A percentile compares a stretch with the other conserved stretches of the same genome.
These are phyloP conservation scores for Drosophila aldrichi DNA, from an alignment of 2,888 invertebrate species.

Conservation along the genomic window DNA sequence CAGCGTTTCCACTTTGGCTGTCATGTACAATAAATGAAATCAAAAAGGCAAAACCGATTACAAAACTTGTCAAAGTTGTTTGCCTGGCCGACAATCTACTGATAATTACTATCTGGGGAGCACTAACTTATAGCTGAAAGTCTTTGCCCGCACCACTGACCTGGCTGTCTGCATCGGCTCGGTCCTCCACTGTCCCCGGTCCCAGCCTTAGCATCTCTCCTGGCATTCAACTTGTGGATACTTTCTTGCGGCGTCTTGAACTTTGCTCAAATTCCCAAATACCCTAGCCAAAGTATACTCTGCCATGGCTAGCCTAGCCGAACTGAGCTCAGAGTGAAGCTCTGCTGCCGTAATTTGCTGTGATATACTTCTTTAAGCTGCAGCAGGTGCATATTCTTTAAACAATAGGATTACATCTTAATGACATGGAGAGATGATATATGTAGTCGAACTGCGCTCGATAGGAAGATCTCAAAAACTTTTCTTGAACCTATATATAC, in stretches of 20 bases:
- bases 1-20: constrained; percentile 40
- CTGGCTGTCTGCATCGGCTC: background rate
- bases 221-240: constrained; percentile 43
- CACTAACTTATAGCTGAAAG: constrained; percentile 70
- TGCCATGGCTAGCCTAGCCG: background rate
- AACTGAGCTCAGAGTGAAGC: background rate
- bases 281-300: constrained; percentile 1
- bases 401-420: background rate
- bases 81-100: constrained; percentile 71
- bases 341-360: background rate
- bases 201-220: constrained; percentile 4
- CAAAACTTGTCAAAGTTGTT: constrained; percentile 76
- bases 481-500: too few relatives aligned
- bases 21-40: constrained; percentile 76
- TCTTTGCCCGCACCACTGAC: constrained; percentile 14
- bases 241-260: constrained; percentile 42
- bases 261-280: constrained; percentile 36
- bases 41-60: constrained; percentile 77
- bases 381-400: too few relatives aligned
- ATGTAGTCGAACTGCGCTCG: background rate
- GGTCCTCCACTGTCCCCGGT: background rate
- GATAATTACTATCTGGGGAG: constrained; percentile 81
- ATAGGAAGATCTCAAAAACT: too few relatives aligned
- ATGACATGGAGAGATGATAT: background rate
- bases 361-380: background rate